Evolutionary conservation across 2,888 invertebrate species (phyloP).

Genomic region (Blastobasis lacticolella): DNA sequence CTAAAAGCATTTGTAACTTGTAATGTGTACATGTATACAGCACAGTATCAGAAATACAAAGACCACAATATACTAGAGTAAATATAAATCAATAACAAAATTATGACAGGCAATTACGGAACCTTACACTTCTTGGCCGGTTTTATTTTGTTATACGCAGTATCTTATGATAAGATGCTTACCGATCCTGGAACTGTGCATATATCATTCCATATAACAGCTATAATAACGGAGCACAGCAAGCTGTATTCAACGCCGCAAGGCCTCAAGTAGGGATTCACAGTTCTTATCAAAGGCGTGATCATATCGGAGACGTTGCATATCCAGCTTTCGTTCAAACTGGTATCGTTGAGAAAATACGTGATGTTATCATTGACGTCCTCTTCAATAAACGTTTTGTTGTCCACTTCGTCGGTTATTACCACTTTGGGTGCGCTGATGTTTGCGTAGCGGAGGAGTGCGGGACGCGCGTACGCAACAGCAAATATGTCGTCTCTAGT

Average conservation of each 20-base stretch:
- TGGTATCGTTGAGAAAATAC: constrained; percentile 25
- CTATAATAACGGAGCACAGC: constrained; percentile 84
- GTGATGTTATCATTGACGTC: background rate
- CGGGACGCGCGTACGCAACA: constrained; percentile 49
- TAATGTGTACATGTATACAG: no score
- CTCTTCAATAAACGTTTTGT: constrained; percentile 29
- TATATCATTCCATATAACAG: constrained; percentile 86
- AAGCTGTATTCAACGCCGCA: constrained; percentile 89
- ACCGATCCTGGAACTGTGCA: constrained; percentile 70
- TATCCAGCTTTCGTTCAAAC: constrained; percentile 37
- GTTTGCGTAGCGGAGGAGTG: constrained; percentile 47
- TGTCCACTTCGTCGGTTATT: constrained; percentile 32
- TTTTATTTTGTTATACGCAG: background rate
- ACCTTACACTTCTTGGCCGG: no score
- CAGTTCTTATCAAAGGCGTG: constrained; percentile 74
- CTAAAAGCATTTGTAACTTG: no score
- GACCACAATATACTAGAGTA: no score
- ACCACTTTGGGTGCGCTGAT: constrained; percentile 38
- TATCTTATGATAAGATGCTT: constrained; percentile 22
- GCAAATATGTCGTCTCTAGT: constrained; percentile 87
- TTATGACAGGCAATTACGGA: no score
- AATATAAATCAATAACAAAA: no score
- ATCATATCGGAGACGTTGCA: constrained; percentile 72
- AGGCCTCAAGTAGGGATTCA: constrained; percentile 86
- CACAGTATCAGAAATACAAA: no score